phyloP scores from a whole-genome alignment of 2,113 vertebrate genomes.

The Setophaga coronata region DNA sequence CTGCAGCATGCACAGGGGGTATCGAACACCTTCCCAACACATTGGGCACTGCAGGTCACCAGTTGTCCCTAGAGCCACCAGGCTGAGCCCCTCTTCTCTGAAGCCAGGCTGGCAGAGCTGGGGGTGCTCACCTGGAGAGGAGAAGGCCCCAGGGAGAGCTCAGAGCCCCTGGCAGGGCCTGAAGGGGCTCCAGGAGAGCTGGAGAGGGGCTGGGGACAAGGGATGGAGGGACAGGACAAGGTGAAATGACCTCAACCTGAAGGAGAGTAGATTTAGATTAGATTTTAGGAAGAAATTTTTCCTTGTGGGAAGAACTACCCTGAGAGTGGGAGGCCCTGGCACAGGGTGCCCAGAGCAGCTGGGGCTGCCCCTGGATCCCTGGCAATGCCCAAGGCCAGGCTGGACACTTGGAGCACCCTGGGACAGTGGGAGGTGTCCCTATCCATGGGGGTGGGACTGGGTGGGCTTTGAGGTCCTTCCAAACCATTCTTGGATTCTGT shows the following conservation, averaged over 20 bases:
- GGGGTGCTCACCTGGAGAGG: neutral
- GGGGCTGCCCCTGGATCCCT: neutral
- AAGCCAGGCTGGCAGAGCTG: neutral
- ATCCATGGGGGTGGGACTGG: too few relatives aligned
- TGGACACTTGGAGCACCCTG: neutral
- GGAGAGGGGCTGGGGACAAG: neutral
- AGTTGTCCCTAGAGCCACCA: neutral
- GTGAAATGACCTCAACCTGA: neutral
- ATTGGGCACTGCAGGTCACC: accelerated
- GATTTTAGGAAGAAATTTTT: neutral
- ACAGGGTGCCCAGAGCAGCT: neutral
- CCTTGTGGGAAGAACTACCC: neutral
- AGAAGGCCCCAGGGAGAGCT: neutral
- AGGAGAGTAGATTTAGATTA: neutral
- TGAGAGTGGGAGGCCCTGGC: neutral
- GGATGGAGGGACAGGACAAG: neutral
- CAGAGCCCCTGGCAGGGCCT: neutral
- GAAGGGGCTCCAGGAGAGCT: neutral
- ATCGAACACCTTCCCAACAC: neutral
- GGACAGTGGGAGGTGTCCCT: neutral
- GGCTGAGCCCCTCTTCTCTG: neutral
- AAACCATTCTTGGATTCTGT: neutral
- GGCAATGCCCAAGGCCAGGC: accelerated
- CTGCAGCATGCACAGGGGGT: too few relatives aligned
- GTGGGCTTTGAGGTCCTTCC: neutral